Conservation (phyloP, 53 echinoderm and acorn worm genomes). For the Patiria pectinifera region DNA sequence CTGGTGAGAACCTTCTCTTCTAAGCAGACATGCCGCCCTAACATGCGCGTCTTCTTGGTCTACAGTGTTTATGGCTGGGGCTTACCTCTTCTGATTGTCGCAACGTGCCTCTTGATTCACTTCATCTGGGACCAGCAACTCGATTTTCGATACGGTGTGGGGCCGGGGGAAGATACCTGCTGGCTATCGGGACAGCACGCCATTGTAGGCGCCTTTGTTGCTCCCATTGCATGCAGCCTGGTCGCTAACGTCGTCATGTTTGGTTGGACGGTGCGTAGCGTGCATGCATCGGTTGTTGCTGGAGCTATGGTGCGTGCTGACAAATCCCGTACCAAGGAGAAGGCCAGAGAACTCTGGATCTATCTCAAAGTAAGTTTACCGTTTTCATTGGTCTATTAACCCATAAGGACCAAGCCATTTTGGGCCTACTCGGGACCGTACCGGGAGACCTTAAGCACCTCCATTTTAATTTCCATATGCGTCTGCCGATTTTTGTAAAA, state of each 20-base stretch:
- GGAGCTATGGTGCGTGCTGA: neutral
- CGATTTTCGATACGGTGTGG: neutral
- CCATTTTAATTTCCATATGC: no score
- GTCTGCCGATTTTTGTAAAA: no score
- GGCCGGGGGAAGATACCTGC: neutral
- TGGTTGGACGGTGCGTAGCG: constrained; percentile 9
- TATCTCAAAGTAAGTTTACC: constrained; percentile 1
- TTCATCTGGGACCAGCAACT: neutral
- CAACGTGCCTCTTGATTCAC: neutral
- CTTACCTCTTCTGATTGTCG: constrained; percentile 34
- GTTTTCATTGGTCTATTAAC: no score
- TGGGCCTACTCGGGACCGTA: no score
- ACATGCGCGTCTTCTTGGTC: neutral
- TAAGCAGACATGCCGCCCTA: neutral
- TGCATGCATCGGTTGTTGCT: neutral
- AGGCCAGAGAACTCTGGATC: neutral
- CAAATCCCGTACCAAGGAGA: neutral
- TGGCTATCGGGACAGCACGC: neutral
- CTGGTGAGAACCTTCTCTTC: constrained; percentile 34
- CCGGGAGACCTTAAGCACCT: no score
- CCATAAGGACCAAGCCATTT: no score
- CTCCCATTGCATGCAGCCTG: neutral
- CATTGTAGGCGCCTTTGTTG: neutral
- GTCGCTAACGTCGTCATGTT: neutral
- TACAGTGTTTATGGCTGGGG: constrained; percentile 46